phyloP scores from a whole-genome alignment of 2,113 vertebrate genomes.

The Phoenicopterus ruber region DNA sequence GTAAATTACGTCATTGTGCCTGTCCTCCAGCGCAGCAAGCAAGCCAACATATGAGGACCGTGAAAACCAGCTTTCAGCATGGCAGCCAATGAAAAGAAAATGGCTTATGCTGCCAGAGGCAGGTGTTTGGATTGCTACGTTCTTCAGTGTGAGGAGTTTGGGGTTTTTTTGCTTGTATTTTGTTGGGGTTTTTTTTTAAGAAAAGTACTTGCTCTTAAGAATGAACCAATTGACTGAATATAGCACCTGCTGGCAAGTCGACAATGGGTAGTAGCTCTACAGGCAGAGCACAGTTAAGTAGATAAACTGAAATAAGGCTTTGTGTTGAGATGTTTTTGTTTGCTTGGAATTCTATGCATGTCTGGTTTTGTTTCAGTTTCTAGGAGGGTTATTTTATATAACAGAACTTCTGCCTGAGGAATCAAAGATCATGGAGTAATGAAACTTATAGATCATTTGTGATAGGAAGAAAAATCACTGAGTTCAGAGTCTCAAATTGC shows the following conservation, averaged over 20 bases:
- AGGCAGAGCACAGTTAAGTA: conserved; percentile 20
- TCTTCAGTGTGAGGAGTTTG: not conserved
- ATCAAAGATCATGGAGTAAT: conserved; percentile 74
- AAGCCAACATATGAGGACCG: not conserved
- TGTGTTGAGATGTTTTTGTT: not conserved
- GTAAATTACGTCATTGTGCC: not conserved
- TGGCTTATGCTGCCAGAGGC: not conserved
- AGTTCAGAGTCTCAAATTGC: conserved; percentile 64
- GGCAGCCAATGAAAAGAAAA: not conserved
- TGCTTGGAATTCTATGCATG: conserved; percentile 7
- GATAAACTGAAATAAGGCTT: not conserved
- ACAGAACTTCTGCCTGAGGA: conserved; percentile 68
- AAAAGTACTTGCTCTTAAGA: not conserved
- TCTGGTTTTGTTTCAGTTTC: conserved; percentile 56
- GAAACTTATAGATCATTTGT: conserved; percentile 79
- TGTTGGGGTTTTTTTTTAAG: not conserved
- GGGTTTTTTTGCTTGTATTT: not conserved
- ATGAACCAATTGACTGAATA: not conserved
- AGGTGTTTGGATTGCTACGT: not conserved
- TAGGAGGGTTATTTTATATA: conserved; percentile 49
- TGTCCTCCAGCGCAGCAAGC: not conserved
- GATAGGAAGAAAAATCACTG: conserved; percentile 75
- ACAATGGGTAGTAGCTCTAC: not conserved
- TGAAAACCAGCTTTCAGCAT: not conserved
- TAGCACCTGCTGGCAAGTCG: not conserved